Evolutionary conservation across 2,113 vertebrate species (phyloP).

Genomic region (Falcunculus frontatus): DNA sequence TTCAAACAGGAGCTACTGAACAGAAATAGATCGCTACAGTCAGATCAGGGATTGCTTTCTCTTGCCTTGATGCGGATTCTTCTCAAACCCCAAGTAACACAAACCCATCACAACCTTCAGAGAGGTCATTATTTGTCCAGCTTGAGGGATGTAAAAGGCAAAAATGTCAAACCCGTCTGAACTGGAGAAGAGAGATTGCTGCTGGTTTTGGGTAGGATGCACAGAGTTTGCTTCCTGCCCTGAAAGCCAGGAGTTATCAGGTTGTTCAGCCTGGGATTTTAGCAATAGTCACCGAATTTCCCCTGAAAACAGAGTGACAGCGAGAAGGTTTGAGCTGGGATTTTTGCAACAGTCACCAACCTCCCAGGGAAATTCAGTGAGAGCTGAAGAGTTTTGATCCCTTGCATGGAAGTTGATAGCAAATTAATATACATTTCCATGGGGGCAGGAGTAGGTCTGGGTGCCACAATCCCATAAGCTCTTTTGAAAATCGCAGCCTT

Average conservation of each 20-base stretch:
- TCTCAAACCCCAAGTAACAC: background rate
- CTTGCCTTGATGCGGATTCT: background rate
- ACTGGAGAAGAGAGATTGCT: background rate
- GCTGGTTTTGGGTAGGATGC: background rate
- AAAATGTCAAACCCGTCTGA: background rate
- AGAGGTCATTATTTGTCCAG: background rate
- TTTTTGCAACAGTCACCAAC: slow-evolving; percentile 30
- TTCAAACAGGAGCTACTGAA: background rate
- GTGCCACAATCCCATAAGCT: background rate
- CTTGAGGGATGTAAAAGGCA: background rate
- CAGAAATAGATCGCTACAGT: background rate
- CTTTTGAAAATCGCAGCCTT: background rate
- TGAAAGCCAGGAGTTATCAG: background rate
- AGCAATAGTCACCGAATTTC: background rate
- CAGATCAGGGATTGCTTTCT: background rate
- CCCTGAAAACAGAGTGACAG: slow-evolving; percentile 23
- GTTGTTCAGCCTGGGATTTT: slow-evolving; percentile 35
- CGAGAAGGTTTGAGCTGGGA: slow-evolving; percentile 21
- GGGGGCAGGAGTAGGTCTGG: background rate
- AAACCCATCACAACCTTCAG: background rate
- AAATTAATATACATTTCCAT: slow-evolving; percentile 25
- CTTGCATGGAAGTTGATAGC: background rate
- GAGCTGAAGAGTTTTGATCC: slow-evolving; percentile 35
- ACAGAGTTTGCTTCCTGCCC: background rate
- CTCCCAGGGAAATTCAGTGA: slow-evolving; percentile 9